phyloP scores from a whole-genome alignment of 2,797 vertebrate genomes.

The Galaxias olidus region DNA sequence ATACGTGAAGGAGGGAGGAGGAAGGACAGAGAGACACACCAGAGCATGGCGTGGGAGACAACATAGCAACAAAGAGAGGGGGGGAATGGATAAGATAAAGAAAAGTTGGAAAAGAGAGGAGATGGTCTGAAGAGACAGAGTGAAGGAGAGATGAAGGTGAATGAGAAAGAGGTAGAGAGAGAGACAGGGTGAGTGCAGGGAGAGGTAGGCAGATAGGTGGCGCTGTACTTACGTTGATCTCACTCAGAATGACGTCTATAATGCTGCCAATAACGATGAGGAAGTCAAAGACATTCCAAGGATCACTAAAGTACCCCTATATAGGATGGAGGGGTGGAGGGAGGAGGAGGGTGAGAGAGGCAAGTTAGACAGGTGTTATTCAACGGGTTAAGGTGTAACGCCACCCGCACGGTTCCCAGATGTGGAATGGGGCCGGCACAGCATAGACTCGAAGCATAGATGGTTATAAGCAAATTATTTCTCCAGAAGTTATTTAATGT shows the following conservation, averaged over 20 bases:
- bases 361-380: slow-evolving; percentile 74
- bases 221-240: slow-evolving; percentile 99
- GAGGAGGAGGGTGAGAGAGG: slow-evolving; percentile 86
- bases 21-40: slow-evolving; percentile 37
- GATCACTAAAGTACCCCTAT: slow-evolving; percentile 99
- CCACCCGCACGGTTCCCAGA: slow-evolving; percentile 12
- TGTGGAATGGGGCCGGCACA: slow-evolving; percentile 22
- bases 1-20: slow-evolving; percentile 38
- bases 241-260: slow-evolving; percentile 99
- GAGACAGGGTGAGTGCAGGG: slow-evolving; percentile 30
- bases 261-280: slow-evolving; percentile 99
- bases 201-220: slow-evolving; percentile 56
- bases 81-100: slow-evolving; percentile 38
- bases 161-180: slow-evolving; percentile 45
- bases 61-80: slow-evolving; percentile 30
- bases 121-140: slow-evolving; percentile 18
- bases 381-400: slow-evolving; percentile 20
- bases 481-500: slow-evolving; percentile 30
- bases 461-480: slow-evolving; percentile 1
- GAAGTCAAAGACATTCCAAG: slow-evolving; percentile 99
- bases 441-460: slow-evolving; percentile 2
- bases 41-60: slow-evolving; percentile 10
- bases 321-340: slow-evolving; percentile 89
- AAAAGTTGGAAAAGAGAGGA: slow-evolving; percentile 13
- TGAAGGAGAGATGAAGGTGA: slow-evolving; percentile 43